phyloP scores from a whole-genome alignment of 2,888 invertebrate genomes.

The Aphodius sticticus region DNA sequence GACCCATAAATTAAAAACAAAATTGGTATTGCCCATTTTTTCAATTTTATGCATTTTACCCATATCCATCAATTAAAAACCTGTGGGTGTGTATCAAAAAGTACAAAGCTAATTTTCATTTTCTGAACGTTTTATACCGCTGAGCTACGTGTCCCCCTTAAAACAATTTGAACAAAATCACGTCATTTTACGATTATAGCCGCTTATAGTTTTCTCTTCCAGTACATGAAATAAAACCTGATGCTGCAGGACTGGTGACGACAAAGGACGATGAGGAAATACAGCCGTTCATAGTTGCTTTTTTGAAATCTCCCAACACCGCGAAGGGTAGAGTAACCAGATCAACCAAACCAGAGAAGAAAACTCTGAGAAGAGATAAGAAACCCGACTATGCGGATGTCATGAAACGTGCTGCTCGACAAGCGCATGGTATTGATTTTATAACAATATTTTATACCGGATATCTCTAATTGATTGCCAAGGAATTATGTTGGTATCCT shows the following conservation, averaged over 20 bases:
- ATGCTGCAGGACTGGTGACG: constrained; percentile 85
- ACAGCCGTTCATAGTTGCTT: constrained; percentile 93
- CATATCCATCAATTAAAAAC: too few relatives aligned
- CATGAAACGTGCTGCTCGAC: constrained; percentile 60
- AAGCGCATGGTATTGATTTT: constrained; percentile 21
- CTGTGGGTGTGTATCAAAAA: too few relatives aligned
- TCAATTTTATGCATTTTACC: too few relatives aligned
- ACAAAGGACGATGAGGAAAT: constrained; percentile 79
- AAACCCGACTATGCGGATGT: constrained; percentile 60
- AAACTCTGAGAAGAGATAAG: constrained; percentile 59
- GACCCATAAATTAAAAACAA: too few relatives aligned
- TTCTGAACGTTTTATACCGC: too few relatives aligned
- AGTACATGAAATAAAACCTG: constrained; percentile 84
- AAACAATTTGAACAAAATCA: too few relatives aligned
- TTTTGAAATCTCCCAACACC: constrained; percentile 72
- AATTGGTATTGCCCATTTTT: too few relatives aligned
- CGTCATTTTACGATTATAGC: background rate
- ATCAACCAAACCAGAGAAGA: constrained; percentile 53
- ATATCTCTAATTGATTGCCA: too few relatives aligned
- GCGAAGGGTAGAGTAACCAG: constrained; percentile 67
- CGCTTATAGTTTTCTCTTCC: constrained; percentile 42
- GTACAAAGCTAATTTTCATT: too few relatives aligned
- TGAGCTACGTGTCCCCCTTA: too few relatives aligned
- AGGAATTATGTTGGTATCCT: too few relatives aligned
- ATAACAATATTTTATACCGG: too few relatives aligned